These are phyloP conservation scores for Pristionchus japonicus DNA, from an alignment of 2,888 invertebrate species.

Conservation along the genomic window DNA sequence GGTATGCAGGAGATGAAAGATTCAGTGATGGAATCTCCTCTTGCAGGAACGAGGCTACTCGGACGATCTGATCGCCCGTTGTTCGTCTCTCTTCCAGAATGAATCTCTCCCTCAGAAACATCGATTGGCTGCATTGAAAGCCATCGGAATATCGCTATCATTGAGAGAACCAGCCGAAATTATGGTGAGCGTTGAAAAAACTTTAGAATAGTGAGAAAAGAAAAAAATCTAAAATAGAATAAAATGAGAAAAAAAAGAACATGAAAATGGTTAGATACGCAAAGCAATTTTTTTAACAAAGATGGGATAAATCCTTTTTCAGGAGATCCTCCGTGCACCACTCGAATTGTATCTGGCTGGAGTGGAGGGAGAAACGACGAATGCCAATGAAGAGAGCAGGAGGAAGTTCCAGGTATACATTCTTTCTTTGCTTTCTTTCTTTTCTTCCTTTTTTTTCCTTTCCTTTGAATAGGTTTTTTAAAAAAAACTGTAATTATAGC, in stretches of 20 bases:
- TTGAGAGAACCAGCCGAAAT: slow-evolving; percentile 50
- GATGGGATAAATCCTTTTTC: background rate
- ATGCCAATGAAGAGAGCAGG: background rate
- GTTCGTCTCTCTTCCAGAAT: slow-evolving; percentile 43
- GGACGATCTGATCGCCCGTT: background rate
- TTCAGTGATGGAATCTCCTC: background rate
- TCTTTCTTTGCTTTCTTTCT: background rate
- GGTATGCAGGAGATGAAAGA: slow-evolving; percentile 35
- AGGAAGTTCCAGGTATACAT: slow-evolving; percentile 25
- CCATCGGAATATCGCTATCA: slow-evolving; percentile 60
- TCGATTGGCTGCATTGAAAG: slow-evolving; percentile 58
- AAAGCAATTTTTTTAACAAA: too few species aligned
- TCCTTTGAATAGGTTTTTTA: background rate
- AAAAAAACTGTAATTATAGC: too few species aligned
- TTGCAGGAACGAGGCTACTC: slow-evolving; percentile 11
- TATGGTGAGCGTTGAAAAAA: slow-evolving; percentile 50
- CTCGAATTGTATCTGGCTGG: slow-evolving; percentile 27
- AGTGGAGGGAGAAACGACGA: slow-evolving; percentile 11
- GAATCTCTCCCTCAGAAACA: slow-evolving; percentile 22
- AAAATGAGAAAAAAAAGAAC: too few species aligned
- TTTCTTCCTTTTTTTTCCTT: background rate
- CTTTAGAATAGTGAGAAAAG: background rate
- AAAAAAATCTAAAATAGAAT: too few species aligned
- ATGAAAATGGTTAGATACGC: too few species aligned
- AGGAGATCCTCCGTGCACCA: slow-evolving; percentile 12